Conservation (phyloP, 2,888 invertebrate species). For the Sepiola atlantica region DNA sequence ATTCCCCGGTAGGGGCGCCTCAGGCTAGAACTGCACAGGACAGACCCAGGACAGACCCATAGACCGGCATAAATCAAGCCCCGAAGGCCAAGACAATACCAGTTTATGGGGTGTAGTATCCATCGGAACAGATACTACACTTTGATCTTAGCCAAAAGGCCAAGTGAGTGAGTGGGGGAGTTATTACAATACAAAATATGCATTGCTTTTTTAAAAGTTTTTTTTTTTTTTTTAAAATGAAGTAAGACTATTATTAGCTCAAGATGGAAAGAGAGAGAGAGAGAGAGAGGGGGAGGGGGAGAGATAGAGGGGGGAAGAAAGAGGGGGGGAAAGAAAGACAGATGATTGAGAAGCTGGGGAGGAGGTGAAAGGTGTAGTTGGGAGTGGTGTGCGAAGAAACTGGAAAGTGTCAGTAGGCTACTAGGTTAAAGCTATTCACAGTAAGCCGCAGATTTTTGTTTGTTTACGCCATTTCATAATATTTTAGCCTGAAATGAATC, state of each 20-base stretch:
- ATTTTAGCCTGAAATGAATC: neutral
- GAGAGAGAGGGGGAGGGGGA: neutral
- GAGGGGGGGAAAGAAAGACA: neutral
- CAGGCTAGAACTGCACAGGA: no score
- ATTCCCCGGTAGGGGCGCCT: no score
- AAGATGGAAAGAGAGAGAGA: neutral
- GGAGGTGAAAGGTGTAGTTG: no score
- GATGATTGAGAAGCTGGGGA: neutral
- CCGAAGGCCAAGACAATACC: no score
- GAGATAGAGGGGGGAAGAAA: no score
- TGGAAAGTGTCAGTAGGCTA: neutral
- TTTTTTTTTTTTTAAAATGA: neutral
- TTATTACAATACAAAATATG: neutral
- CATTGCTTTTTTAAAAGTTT: neutral
- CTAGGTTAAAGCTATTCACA: neutral
- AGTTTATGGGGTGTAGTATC: no score
- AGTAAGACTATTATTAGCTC: neutral
- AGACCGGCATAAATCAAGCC: no score
- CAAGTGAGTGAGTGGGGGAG: no score
- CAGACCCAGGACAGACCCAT: no score
- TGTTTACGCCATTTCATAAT: neutral
- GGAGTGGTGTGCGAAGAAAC: neutral
- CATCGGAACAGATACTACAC: no score
- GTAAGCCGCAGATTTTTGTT: neutral
- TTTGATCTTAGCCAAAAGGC: no score